A percentile compares a stretch with the other conserved stretches of the same genome.
phyloP scores from a whole-genome alignment of 1,140 invertebrate species.

The Drosophila pruinosa region DNA sequence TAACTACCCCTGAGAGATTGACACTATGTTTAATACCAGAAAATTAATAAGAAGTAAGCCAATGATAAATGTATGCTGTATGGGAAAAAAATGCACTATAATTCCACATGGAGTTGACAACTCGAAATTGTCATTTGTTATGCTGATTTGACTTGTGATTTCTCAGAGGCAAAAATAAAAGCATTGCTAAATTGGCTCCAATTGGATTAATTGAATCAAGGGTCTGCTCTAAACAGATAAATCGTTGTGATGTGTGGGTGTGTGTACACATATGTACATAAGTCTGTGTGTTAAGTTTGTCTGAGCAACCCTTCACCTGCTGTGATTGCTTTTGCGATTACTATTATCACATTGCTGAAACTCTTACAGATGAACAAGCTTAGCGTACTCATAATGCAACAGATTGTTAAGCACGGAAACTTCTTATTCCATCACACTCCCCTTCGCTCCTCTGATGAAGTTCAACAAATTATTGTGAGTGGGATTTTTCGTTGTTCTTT shows the following conservation, averaged over 20 bases:
- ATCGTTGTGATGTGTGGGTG: background rate
- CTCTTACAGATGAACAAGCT: conserved; percentile 22
- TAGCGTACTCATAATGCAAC: conserved; percentile 66
- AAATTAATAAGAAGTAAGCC: background rate
- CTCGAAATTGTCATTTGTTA: background rate
- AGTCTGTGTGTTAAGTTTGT: background rate
- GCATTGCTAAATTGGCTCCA: conserved; percentile 60
- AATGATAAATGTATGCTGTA: background rate
- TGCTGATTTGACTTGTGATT: background rate
- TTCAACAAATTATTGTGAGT: conserved; percentile 81
- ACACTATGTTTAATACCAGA: background rate
- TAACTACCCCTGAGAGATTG: background rate
- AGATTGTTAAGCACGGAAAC: conserved; percentile 53
- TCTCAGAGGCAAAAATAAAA: conserved; percentile 25
- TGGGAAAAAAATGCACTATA: background rate
- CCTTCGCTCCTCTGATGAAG: conserved; percentile 56
- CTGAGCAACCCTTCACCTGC: background rate
- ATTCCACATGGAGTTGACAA: background rate
- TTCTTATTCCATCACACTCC: background rate
- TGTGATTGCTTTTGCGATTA: conserved; percentile 16
- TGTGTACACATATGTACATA: too few relatives aligned
- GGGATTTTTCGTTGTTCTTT: conserved; percentile 40
- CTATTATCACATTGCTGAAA: conserved; percentile 26
- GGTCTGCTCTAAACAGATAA: background rate
- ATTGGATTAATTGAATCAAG: conserved; percentile 64